phyloP scores from a whole-genome alignment of 2,797 vertebrate genomes.

The Lagodon rhomboides region DNA sequence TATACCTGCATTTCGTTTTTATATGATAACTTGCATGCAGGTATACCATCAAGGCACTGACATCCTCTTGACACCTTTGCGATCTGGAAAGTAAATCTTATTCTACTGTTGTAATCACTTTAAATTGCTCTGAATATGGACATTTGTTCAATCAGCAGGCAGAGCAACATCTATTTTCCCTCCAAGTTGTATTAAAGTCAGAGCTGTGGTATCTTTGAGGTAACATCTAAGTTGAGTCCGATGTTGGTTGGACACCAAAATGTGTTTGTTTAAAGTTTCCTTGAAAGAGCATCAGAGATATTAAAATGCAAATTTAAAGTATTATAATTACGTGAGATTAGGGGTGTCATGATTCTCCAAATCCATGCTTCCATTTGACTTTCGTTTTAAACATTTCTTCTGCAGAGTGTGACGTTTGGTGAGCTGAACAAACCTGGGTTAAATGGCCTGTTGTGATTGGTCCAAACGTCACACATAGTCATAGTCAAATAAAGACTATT shows the following conservation, averaged over 20 bases:
- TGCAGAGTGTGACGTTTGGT: no score
- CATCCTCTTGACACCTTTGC: neutral
- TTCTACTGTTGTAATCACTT: neutral
- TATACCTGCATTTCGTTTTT: neutral
- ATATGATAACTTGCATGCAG: neutral
- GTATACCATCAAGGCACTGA: neutral
- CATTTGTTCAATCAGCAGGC: neutral
- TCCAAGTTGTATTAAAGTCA: slow-evolving; percentile 32
- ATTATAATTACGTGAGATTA: no score
- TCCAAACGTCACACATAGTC: no score
- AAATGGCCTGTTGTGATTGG: no score
- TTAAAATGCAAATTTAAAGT: no score
- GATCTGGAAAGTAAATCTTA: neutral
- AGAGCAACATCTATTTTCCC: slow-evolving; percentile 7
- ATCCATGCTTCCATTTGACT: no score
- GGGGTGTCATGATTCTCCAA: no score
- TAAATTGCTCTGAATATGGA: slow-evolving; percentile 3
- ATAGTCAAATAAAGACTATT: no score
- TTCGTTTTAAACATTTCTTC: fast-evolving
- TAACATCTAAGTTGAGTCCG: neutral
- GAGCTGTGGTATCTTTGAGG: slow-evolving; percentile 3
- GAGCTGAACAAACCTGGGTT: no score
- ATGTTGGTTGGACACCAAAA: neutral
- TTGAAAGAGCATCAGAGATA: no score
- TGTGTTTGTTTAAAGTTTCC: neutral